A percentile compares a stretch with the other conserved stretches of the same genome.
phyloP scores from a whole-genome alignment of 37 sponge, comb jelly and placozoan species.

The Dysidea cf. avara region DNA sequence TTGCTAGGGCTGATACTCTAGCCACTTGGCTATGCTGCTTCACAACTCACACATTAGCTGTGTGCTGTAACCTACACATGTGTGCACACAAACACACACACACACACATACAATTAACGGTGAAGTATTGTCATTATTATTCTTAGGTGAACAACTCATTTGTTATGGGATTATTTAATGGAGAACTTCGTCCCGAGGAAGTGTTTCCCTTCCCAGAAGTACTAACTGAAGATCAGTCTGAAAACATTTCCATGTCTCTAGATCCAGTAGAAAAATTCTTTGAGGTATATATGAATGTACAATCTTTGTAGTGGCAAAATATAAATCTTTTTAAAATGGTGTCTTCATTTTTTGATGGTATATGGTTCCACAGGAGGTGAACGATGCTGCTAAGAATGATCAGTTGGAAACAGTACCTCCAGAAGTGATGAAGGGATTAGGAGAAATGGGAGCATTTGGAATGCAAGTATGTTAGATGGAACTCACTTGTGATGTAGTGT shows the following conservation, averaged over 20 bases:
- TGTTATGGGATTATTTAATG: slow-evolving; percentile 87
- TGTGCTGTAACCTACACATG: too few species aligned
- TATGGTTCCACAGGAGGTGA: slow-evolving; percentile 76
- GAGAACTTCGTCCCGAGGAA: slow-evolving; percentile 86
- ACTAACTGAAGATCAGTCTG: slow-evolving; percentile 79
- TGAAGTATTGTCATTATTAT: too few species aligned
- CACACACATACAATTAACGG: too few species aligned
- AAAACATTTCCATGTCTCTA: slow-evolving; percentile 81
- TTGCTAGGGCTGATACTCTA: too few species aligned
- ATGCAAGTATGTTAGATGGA: slow-evolving; percentile 54
- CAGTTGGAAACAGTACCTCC: slow-evolving; percentile 80
- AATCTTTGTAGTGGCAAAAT: not conserved
- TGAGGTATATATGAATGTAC: slow-evolving; percentile 47
- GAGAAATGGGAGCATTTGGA: slow-evolving; percentile 93
- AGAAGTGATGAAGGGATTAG: slow-evolving; percentile 84
- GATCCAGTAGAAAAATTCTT: slow-evolving; percentile 91
- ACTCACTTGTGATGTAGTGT: not conserved
- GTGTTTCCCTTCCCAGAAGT: slow-evolving; percentile 97
- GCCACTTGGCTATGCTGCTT: too few species aligned
- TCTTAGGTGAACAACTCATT: slow-evolving; percentile 69
- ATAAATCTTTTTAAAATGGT: not conserved
- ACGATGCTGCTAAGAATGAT: slow-evolving; percentile 94
- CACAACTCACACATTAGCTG: too few species aligned
- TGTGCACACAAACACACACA: too few species aligned
- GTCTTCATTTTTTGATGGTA: too few species aligned